phyloP scores from a whole-genome alignment of 2,113 vertebrate species.

The Aphelocoma coerulescens region DNA sequence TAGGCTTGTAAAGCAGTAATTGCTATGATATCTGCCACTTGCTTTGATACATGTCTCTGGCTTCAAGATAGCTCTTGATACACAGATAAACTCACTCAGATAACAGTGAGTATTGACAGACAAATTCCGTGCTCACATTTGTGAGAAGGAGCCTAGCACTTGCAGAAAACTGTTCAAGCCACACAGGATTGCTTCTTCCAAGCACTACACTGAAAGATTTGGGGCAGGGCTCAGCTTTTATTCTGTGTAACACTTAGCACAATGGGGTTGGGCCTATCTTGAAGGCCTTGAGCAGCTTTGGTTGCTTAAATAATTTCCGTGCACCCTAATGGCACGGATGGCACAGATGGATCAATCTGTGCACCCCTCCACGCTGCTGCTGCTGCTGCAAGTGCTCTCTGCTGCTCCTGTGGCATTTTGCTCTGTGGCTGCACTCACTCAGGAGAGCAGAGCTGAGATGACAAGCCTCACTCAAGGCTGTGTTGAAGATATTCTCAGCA shows the following conservation, averaged over 20 bases:
- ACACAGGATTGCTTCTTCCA: neutral
- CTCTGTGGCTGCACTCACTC: neutral
- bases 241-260: neutral
- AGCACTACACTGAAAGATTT: accelerated
- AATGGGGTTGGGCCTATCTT: neutral
- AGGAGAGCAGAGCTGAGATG: neutral
- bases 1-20: neutral
- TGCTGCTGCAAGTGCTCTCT: neutral
- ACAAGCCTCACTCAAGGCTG: neutral
- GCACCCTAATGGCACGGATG: neutral
- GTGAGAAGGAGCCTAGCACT: neutral
- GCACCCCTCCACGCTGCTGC: neutral
- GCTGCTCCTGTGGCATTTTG: neutral
- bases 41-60: neutral
- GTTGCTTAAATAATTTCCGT: neutral
- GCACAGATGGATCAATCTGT: neutral
- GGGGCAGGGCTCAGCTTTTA: neutral
- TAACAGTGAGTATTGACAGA: neutral
- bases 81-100: neutral
- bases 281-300: neutral
- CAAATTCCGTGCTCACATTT: neutral
- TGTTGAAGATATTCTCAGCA: neutral
- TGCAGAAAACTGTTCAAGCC: neutral
- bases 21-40: neutral
- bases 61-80: neutral